phyloP scores from a whole-genome alignment of 2,888 invertebrate species.

The Drosophila villosipedis region DNA sequence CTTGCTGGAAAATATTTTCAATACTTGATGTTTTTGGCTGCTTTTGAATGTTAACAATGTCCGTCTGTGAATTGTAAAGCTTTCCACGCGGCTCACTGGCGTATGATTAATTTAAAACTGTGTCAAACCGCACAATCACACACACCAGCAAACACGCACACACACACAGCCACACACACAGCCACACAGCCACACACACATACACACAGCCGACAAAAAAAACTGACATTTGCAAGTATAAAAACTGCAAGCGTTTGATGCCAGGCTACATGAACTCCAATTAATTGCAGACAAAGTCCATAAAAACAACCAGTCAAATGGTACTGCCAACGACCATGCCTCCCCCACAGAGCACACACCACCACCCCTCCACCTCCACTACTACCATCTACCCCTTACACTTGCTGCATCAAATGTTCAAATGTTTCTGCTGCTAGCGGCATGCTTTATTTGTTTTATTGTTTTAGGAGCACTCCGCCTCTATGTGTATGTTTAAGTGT shows the following conservation, averaged over 20 bases:
- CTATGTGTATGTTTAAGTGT: slow-evolving; percentile 5
- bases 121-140: slow-evolving; percentile 70
- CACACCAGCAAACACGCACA: slow-evolving; percentile 22
- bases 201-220: background rate
- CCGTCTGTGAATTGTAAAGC: slow-evolving; percentile 55
- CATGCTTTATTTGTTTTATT: slow-evolving; percentile 78
- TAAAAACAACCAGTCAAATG: slow-evolving; percentile 73
- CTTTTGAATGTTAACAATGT: slow-evolving; percentile 50
- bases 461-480: slow-evolving; percentile 49
- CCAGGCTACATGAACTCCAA: slow-evolving; percentile 73
- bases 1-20: slow-evolving; percentile 38
- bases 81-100: slow-evolving; percentile 58
- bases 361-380: background rate
- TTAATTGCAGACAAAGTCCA: slow-evolving; percentile 79
- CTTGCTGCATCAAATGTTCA: slow-evolving; percentile 69
- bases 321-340: slow-evolving; percentile 36
- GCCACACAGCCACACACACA: background rate
- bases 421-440: slow-evolving; percentile 57
- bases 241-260: slow-evolving; percentile 67
- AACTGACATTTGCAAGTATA: slow-evolving; percentile 45
- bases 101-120: slow-evolving; percentile 81
- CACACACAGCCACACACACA: background rate
- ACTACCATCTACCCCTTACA: background rate
- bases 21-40: slow-evolving; percentile 44
- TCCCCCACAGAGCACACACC: background rate